These are phyloP conservation scores for Drosophila trapezifrons DNA, from an alignment of 1,140 invertebrate species.

Conservation along the genomic window DNA sequence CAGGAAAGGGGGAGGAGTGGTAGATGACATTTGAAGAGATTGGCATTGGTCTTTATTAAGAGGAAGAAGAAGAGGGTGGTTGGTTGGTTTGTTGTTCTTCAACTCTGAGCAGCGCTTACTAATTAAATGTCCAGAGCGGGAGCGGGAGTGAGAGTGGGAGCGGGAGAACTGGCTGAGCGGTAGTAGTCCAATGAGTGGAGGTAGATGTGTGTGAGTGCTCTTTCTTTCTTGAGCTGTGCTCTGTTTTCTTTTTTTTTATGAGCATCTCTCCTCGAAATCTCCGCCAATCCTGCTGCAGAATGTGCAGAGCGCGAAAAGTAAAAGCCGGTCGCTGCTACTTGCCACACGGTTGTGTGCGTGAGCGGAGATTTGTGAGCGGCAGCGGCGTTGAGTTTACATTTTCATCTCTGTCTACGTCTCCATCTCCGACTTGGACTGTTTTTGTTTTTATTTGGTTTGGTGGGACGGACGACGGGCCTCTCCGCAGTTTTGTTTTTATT, in stretches of 20 bases:
- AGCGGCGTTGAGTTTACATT: slow-evolving; percentile 24
- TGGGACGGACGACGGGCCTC: slow-evolving; percentile 18
- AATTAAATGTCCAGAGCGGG: slow-evolving; percentile 65
- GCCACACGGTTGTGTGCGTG: slow-evolving; percentile 39
- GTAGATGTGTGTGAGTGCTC: slow-evolving; percentile 50
- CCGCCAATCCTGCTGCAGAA: slow-evolving; percentile 70
- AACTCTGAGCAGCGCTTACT: slow-evolving; percentile 59
- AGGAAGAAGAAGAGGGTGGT: slow-evolving; percentile 16
- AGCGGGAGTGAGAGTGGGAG: slow-evolving; percentile 25
- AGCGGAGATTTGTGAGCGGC: slow-evolving; percentile 26
- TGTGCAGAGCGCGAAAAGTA: slow-evolving; percentile 73
- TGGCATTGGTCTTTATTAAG: slow-evolving; percentile 36
- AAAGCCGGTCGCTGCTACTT: slow-evolving; percentile 67
- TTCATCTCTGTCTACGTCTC: slow-evolving; percentile 28
- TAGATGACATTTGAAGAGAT: slow-evolving; percentile 54
- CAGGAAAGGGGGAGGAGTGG: slow-evolving; percentile 2
- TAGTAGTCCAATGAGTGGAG: slow-evolving; percentile 24
- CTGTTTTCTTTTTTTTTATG: slow-evolving; percentile 48
- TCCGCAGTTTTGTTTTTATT: slow-evolving; percentile 15
- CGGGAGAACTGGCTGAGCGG: slow-evolving; percentile 26
- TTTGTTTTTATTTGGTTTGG: slow-evolving; percentile 44
- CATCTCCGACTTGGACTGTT: slow-evolving; percentile 26
- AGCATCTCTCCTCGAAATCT: slow-evolving; percentile 55
- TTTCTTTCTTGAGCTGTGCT: slow-evolving; percentile 57
- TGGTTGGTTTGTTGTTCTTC: slow-evolving; percentile 33